Evolutionary conservation across 2,113 vertebrate genomes (phyloP), one percentile per base, ranked within the genome.

Genomic region (Solea senegalensis): DNA sequence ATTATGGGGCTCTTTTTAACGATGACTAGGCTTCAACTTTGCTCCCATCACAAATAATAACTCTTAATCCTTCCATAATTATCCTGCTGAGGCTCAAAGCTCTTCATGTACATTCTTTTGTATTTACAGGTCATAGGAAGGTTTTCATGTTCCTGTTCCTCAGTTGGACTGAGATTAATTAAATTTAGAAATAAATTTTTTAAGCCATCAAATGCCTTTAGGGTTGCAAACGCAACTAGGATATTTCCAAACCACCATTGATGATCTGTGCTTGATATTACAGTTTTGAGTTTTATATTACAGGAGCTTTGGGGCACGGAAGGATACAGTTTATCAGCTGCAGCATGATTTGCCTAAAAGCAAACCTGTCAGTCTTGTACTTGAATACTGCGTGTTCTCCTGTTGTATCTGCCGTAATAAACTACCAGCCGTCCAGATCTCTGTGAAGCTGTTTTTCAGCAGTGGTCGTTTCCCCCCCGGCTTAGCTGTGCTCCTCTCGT

Each of bases 401-500:
- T 44, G 8, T 12, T 63, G 57, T 72, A 66, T 76, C 65, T 81
- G 53, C 78, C 55, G 52, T 60, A 53, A 63, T 75, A 67, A 81
- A 72, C 44, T 53, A 41, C 16, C 15, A 50, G 41, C 5, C 21
- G 56, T 55, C 44, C 49, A 65, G 59, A 74, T 55, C 65, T 12
- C 59, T 53, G 51, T 39, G 49, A 71, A 55, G 16, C 62, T 48
- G n/a, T 43, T 80, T 59, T 64, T 68, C 40, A 28, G 53, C 39
- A 48, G 61, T 34, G 27, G 61, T 73, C n/a, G 0, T 75, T 49
- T 58, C 74, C 59, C 62, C 65, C 49, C 15, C 2, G 34, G 60
- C 67, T 50, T 65, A 84, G 76, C 70, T 45, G 43, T 21, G 52
- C 65, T 80, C 70, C 70, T 81, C 80, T 83, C 69, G 55, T 28